Conservation (phyloP, 2,797 vertebrate genomes). For the Poecilia velifera region DNA sequence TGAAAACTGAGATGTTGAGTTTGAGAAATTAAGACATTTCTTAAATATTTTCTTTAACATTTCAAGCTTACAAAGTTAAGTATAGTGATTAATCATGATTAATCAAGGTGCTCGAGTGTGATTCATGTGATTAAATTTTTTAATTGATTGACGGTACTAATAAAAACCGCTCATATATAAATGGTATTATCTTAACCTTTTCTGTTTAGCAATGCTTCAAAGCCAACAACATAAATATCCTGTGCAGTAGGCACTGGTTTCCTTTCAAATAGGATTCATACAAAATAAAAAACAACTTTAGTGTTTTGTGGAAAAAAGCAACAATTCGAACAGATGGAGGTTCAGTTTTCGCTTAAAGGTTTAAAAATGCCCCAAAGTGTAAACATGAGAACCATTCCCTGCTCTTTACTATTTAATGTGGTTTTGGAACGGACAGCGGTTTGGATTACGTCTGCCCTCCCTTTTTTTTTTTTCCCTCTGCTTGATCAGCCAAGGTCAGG, state of each 20-base stretch:
- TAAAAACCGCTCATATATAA: not conserved
- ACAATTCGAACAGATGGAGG: constrained; percentile 7
- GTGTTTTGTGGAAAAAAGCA: not conserved
- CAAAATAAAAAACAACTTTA: not conserved
- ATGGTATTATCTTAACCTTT: not conserved
- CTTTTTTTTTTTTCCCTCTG: constrained; percentile 25
- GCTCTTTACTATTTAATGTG: constrained; percentile 22
- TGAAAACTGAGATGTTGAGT: too few species aligned
- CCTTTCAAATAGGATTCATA: not conserved
- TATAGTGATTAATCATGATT: too few species aligned
- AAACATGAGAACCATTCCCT: constrained; percentile 10
- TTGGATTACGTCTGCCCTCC: constrained; percentile 26
- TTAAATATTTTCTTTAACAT: too few species aligned
- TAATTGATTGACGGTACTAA: too few species aligned
- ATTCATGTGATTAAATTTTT: too few species aligned
- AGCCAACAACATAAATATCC: not conserved
- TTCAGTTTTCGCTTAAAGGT: constrained; percentile 23
- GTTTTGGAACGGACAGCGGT: constrained; percentile 29
- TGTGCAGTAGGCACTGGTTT: not conserved
- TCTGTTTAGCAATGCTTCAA: constrained; percentile 7
- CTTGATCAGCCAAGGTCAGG: constrained; percentile 62
- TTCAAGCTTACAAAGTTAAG: too few species aligned
- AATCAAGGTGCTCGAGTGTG: too few species aligned
- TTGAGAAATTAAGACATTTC: too few species aligned
- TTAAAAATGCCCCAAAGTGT: constrained; percentile 29